phyloP scores from a whole-genome alignment of 2,888 invertebrate species.

The Pseudococcus jackbeardsleyi region DNA sequence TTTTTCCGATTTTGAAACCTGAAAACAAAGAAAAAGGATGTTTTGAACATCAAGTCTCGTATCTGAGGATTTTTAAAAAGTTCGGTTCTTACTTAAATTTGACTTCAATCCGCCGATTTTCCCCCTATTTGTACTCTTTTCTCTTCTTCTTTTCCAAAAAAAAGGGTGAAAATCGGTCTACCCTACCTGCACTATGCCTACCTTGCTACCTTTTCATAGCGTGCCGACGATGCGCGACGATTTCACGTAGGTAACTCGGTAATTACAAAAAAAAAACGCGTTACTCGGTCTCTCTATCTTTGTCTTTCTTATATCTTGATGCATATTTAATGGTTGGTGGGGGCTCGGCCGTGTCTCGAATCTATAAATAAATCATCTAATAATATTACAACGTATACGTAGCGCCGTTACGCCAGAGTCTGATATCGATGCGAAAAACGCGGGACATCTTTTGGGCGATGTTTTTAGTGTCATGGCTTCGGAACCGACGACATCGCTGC shows the following conservation, averaged over 20 bases:
- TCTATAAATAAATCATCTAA: constrained; percentile 62
- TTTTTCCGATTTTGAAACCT: too few species aligned
- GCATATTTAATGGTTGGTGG: background rate
- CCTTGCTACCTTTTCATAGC: background rate
- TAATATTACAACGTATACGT: constrained; percentile 54
- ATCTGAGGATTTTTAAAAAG: too few species aligned
- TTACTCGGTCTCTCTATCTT: constrained; percentile 2
- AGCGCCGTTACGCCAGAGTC: background rate
- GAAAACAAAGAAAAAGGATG: too few species aligned
- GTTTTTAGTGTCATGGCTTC: constrained; percentile 51
- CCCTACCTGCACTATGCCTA: background rate
- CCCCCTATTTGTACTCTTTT: too few species aligned
- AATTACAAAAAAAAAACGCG: background rate
- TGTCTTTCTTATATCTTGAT: background rate
- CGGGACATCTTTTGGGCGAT: constrained; percentile 24
- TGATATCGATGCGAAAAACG: constrained; percentile 28
- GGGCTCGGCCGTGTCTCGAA: background rate
- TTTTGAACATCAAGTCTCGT: too few species aligned
- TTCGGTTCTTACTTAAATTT: too few species aligned
- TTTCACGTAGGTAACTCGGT: background rate
- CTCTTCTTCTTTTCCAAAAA: too few species aligned
- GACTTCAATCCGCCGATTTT: too few species aligned
- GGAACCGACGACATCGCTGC: background rate
- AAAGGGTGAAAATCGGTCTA: too few species aligned
- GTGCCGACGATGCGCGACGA: background rate